Evolutionary conservation across 1,140 invertebrate genomes (phyloP), one percentile per base, ranked within the genome.

Genomic region (Lerema accius): DNA sequence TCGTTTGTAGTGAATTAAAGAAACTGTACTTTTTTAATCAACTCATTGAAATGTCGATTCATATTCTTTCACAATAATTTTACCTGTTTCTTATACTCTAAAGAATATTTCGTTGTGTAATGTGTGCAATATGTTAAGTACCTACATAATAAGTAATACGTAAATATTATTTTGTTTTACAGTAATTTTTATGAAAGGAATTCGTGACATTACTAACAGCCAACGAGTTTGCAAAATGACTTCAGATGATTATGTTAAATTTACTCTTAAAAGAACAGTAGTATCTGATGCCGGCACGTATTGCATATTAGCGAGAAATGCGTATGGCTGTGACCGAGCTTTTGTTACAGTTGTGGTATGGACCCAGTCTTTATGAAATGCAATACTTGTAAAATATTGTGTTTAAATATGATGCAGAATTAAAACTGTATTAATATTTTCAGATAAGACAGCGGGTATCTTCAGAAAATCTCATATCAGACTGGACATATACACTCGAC

Each of bases 221-320:
- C 93, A 94, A 53, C 90, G 96, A 32, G 94, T 95, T 0, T 93
- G 95, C 80, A 96, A 95, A 86, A 96, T 97, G 88, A 94, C 93
- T 0, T 94, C 95, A 32, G 95, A 97, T 71, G 96, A 97, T 83
- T 96, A 96, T 59, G 94, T 95, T 19, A 94, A 96, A 72, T 94
- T 99, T 40, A 96, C 97, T 5, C 92, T 99, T 65, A 96, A 97
- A 80, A 95, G 97, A 75, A 95, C 96, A 0, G 93, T 94, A 55
- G 92, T 94, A 4, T 94, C 96, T 42, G 99, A 99, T 82, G 95
- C 96, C 60, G 98, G 98, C 5, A 97, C 97, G 4, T 99, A 99
- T 84, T 98, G 97, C 48, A 96, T 99, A 63, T 92, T 99, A 13
- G 95, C 97, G 4, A 96, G 96, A 79, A 99, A 99, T 91, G 92